A percentile compares a stretch with the other conserved stretches of the same genome.
Conservation (phyloP, 2,797 vertebrate species). For the Argya squamiceps region DNA sequence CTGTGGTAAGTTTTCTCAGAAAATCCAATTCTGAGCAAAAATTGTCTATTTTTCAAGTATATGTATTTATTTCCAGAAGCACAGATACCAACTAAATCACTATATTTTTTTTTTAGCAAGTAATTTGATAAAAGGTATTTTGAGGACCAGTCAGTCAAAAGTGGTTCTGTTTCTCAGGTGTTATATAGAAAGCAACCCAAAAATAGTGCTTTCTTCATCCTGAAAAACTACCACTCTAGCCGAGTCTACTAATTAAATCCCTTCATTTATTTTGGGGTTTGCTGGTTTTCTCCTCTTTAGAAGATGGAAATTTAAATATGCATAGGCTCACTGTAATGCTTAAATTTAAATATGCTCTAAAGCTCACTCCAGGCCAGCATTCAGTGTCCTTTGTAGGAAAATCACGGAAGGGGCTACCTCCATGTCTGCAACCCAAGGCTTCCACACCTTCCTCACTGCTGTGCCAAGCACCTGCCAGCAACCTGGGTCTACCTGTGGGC, state of each 20-base stretch:
- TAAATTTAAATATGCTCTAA: neutral
- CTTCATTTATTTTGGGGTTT: neutral
- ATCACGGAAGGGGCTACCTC: neutral
- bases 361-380: neutral
- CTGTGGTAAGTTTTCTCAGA: neutral
- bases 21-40: neutral
- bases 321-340: neutral
- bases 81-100: neutral
- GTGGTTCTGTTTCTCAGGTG: neutral
- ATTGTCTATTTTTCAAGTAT: neutral
- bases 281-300: neutral
- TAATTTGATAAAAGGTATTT: neutral
- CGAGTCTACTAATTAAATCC: neutral
- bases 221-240: neutral
- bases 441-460: neutral
- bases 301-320: neutral
- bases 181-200: neutral
- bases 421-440: fast-evolving
- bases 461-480: neutral
- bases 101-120: neutral
- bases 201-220: neutral
- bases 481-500: neutral
- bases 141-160: neutral
- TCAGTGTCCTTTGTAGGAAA: neutral
- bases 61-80: neutral